Percentiles rank a stretch among this genome's conserved stretches.
Conservation (phyloP, 2,888 invertebrate genomes). For the Cantharis rustica region DNA sequence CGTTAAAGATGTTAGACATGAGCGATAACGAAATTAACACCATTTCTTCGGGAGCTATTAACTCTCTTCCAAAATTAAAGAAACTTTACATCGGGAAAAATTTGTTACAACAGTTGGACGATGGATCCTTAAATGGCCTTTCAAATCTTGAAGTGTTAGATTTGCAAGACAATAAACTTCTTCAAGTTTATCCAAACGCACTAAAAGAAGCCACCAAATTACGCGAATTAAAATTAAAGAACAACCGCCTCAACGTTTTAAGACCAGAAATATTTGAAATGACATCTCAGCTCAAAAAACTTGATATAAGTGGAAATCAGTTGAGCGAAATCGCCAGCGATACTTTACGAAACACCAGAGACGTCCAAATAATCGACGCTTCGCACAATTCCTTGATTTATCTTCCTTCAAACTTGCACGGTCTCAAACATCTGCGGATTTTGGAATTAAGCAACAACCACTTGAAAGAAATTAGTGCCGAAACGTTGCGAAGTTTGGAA, state of each 20-base stretch:
- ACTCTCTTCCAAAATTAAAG: slow-evolving; percentile 68
- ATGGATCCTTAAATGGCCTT: slow-evolving; percentile 72
- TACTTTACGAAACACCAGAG: slow-evolving; percentile 66
- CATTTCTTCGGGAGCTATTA: slow-evolving; percentile 68
- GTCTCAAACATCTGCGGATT: slow-evolving; percentile 69
- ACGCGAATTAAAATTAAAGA: slow-evolving; percentile 73
- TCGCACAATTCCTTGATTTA: slow-evolving; percentile 78
- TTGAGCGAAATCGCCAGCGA: slow-evolving; percentile 70
- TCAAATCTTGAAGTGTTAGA: slow-evolving; percentile 73
- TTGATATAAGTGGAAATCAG: slow-evolving; percentile 79
- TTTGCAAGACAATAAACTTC: slow-evolving; percentile 74
- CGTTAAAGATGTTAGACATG: slow-evolving; percentile 74
- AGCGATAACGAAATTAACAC: slow-evolving; percentile 75
- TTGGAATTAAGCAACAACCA: slow-evolving; percentile 81
- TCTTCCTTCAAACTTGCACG: slow-evolving; percentile 72
- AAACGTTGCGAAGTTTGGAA: slow-evolving; percentile 70
- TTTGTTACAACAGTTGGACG: slow-evolving; percentile 70
- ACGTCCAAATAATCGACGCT: slow-evolving; percentile 74
- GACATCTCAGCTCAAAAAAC: slow-evolving; percentile 64
- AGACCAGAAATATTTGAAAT: slow-evolving; percentile 71
- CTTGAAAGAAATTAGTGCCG: slow-evolving; percentile 70
- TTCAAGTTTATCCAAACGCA: slow-evolving; percentile 67
- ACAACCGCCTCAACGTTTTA: slow-evolving; percentile 75
- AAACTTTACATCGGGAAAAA: slow-evolving; percentile 76
- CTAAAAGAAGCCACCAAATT: slow-evolving; percentile 68